Conservation (phyloP, 1,140 invertebrate genomes). For the Dreissena rostriformis region DNA sequence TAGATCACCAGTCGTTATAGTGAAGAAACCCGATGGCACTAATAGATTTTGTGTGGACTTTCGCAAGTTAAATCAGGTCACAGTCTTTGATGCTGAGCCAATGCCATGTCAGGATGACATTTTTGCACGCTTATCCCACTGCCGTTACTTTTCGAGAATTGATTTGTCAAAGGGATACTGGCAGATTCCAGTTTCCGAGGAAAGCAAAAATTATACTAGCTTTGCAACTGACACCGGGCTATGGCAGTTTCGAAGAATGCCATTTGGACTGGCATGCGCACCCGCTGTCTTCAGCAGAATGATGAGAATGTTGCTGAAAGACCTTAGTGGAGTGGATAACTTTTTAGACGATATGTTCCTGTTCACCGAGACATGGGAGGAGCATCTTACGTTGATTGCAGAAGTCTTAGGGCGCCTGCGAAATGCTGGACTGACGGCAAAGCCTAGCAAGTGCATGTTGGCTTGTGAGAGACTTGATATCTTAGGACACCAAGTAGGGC, state of each 20-base stretch:
- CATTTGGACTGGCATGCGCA: conserved; percentile 71
- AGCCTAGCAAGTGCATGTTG: conserved; percentile 60
- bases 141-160: conserved; percentile 79
- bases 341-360: too few relatives aligned
- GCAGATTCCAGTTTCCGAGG: conserved; percentile 77
- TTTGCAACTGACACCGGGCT: conserved; percentile 55
- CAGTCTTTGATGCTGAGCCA: conserved; percentile 38
- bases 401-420: conserved; percentile 24
- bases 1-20: conserved; percentile 82
- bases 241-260: conserved; percentile 62
- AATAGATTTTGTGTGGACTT: conserved; percentile 82
- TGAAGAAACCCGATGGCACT: conserved; percentile 79
- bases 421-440: conserved; percentile 42
- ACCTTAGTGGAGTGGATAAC: conserved; percentile 19
- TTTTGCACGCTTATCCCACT: conserved; percentile 75
- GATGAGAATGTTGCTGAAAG: conserved; percentile 65
- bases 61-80: conserved; percentile 62
- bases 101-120: conserved; percentile 41
- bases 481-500: too few relatives aligned
- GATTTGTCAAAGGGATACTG: conserved; percentile 82
- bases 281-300: conserved; percentile 68
- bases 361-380: too few relatives aligned
- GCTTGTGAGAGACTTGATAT: conserved; percentile 52
- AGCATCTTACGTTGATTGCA: too few relatives aligned
- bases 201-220: conserved; percentile 52